A percentile compares a stretch with the other conserved stretches of the same genome.
phyloP scores from a whole-genome alignment of 37 sponge, comb jelly and placozoan species.

The Spongilla lacustris region DNA sequence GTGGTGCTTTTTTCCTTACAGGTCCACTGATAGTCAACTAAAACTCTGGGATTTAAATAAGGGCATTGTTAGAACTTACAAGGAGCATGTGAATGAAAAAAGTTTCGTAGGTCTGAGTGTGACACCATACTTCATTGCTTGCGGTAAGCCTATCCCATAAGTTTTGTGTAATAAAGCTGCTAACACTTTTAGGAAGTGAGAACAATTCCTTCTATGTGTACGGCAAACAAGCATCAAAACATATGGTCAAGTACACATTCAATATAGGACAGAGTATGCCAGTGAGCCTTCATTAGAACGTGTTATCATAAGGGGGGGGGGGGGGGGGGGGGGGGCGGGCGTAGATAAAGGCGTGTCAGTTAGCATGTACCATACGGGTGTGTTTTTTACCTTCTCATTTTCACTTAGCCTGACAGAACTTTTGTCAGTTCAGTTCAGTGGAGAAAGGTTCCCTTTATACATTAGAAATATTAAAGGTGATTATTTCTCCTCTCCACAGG shows the following conservation, averaged over 20 bases:
- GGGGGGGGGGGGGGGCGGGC: no score
- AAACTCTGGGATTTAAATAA: conserved; percentile 68
- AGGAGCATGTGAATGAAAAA: conserved; percentile 88
- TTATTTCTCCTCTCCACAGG: conserved; percentile 7
- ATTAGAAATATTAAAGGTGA: background rate
- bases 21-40: conserved; percentile 89
- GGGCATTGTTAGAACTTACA: conserved; percentile 40
- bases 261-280: conserved; percentile 38
- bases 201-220: conserved; percentile 81
- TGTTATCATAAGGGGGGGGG: no score
- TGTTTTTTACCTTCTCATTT: no score
- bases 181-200: conserved; percentile 67
- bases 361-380: no score
- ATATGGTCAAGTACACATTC: conserved; percentile 64
- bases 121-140: conserved; percentile 71
- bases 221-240: conserved; percentile 65
- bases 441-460: conserved; percentile 19
- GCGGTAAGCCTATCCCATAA: conserved; percentile 58
- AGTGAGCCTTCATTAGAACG: conserved; percentile 49
- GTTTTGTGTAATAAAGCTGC: no score
- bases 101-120: conserved; percentile 89
- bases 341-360: no score
- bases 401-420: background rate
- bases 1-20: background rate
- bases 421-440: conserved; percentile 2